Conservation (phyloP, 2,113 vertebrate species). For the Pelecanoides urinatrix region DNA sequence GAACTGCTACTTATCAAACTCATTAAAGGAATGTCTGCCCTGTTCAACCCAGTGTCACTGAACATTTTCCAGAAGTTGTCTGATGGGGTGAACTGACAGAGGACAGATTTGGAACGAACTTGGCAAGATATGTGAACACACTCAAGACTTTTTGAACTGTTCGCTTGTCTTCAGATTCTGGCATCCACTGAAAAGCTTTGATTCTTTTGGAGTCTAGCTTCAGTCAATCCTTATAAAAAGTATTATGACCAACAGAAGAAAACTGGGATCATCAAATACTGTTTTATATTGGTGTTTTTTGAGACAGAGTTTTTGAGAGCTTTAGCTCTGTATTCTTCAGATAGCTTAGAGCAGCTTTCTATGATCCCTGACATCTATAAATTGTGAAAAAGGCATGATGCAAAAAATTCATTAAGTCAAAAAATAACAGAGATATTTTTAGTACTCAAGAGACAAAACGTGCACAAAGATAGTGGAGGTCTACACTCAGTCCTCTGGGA, state of each 20-base stretch:
- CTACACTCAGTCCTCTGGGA: neutral
- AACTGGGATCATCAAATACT: neutral
- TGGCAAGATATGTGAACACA: neutral
- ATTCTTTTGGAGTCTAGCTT: neutral
- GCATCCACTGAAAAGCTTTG: neutral
- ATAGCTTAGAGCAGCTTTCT: neutral
- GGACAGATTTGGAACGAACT: constrained; percentile 3
- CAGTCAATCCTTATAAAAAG: neutral
- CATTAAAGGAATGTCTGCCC: constrained; percentile 29
- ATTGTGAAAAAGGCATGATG: neutral
- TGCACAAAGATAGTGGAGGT: neutral
- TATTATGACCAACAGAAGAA: neutral
- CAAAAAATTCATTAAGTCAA: neutral
- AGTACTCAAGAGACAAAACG: neutral
- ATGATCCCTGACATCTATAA: neutral
- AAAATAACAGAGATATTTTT: neutral
- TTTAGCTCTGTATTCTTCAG: neutral
- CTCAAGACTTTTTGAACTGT: neutral
- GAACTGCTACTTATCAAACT: constrained; percentile 18
- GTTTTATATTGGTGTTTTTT: neutral
- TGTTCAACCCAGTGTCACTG: neutral
- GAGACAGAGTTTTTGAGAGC: neutral
- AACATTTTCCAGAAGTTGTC: constrained; percentile 47
- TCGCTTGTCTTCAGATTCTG: neutral
- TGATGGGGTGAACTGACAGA: neutral